phyloP scores from a whole-genome alignment of 2,113 vertebrate species.

The Engystomops pustulosus region DNA sequence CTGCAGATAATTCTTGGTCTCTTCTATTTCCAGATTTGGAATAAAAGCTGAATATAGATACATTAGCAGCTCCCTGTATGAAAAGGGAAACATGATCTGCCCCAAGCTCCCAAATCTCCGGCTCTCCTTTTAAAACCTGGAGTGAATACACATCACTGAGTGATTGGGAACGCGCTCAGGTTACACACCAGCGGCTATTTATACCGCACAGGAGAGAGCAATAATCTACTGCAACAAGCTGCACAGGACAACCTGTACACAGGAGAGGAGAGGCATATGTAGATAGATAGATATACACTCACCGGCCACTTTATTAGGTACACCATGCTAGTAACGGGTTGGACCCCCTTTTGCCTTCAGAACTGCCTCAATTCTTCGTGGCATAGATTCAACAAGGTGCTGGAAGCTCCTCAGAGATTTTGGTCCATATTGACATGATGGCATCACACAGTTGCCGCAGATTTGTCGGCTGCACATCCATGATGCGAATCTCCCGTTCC shows the following conservation, averaged over 20 bases:
- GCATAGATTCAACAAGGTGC: too few relatives aligned
- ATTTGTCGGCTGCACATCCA: too few relatives aligned
- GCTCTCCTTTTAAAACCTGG: conserved; percentile 40
- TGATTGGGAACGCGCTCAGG: conserved; percentile 5
- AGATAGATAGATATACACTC: too few relatives aligned
- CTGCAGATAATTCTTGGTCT: background rate
- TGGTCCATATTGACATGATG: too few relatives aligned
- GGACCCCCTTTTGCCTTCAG: too few relatives aligned
- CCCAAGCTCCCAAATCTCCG: conserved; percentile 33
- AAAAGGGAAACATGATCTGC: conserved; percentile 17
- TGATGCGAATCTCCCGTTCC: too few relatives aligned
- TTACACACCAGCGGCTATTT: conserved; percentile 12
- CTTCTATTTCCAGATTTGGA: conserved; percentile 11
- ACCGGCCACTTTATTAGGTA: too few relatives aligned
- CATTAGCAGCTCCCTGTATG: background rate
- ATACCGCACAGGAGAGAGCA: background rate
- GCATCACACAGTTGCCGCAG: too few relatives aligned
- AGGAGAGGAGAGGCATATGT: background rate
- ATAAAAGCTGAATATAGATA: conserved; percentile 19
- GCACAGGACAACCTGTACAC: background rate
- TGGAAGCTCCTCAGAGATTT: too few relatives aligned
- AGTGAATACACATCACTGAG: conserved; percentile 7
- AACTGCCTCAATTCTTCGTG: too few relatives aligned
- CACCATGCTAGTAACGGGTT: too few relatives aligned
- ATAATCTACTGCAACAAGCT: background rate